A percentile compares a stretch with the other conserved stretches of the same genome.
These are phyloP conservation scores for Protobothrops mucrosquamatus DNA, from an alignment of 2,113 vertebrate species.

Conservation along the genomic window DNA sequence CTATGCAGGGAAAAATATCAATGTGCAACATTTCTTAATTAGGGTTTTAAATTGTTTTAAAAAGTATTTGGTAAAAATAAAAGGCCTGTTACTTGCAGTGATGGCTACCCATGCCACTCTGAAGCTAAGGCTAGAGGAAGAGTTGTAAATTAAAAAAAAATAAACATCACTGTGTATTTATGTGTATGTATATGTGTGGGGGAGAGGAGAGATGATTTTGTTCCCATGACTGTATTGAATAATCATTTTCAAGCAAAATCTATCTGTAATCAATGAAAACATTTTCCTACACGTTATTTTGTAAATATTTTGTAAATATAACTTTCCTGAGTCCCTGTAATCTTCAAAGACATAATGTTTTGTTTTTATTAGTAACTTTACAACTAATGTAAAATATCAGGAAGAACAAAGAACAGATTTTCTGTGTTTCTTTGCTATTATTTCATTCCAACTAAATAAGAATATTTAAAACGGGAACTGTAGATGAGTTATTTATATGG, in stretches of 20 bases:
- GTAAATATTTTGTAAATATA: constrained; percentile 31
- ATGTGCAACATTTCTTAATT: background rate
- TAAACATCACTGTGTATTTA: background rate
- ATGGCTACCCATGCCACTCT: background rate
- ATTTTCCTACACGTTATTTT: background rate
- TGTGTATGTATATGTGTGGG: background rate
- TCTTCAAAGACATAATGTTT: constrained; percentile 42
- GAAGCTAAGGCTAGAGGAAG: background rate
- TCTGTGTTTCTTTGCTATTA: constrained; percentile 51
- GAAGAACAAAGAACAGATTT: constrained; percentile 52
- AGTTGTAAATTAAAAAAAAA: background rate
- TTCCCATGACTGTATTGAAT: background rate
- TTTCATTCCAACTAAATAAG: constrained; percentile 66
- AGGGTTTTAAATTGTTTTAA: background rate
- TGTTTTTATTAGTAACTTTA: constrained; percentile 53
- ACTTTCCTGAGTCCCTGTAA: constrained; percentile 1
- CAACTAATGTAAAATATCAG: constrained; percentile 45
- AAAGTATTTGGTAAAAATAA: background rate
- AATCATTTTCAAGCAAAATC: background rate
- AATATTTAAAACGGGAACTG: constrained; percentile 51
- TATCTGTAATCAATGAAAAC: background rate
- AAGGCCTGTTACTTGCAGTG: background rate
- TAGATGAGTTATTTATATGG: constrained; percentile 62
- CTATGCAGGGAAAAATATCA: background rate
- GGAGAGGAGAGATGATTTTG: background rate